Conservation (phyloP, 2,797 vertebrate genomes). For the Iguana delicatissima region DNA sequence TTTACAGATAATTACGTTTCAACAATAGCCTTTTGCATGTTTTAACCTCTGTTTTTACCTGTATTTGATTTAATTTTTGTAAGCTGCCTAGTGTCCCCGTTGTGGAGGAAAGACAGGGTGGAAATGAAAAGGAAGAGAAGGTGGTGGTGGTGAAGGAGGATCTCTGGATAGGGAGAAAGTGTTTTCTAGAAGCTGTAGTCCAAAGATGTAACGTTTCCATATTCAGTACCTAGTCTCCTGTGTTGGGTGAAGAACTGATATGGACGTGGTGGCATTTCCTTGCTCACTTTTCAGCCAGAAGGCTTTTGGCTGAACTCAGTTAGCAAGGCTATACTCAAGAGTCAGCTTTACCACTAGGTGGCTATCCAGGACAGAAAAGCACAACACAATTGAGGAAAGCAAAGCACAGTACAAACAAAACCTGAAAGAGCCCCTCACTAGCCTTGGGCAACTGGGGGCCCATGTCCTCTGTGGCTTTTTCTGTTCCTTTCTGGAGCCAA, state of each 20-base stretch:
- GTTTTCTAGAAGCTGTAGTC: neutral
- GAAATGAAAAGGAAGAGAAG: too few species aligned
- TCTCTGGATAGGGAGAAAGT: too few species aligned
- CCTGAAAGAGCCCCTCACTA: neutral
- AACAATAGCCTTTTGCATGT: too few species aligned
- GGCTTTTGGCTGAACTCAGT: neutral
- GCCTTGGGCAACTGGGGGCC: accelerated
- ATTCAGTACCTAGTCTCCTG: neutral
- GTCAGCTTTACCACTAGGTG: conserved; percentile 17
- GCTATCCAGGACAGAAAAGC: conserved; percentile 13
- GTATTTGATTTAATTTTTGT: too few species aligned
- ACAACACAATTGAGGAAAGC: neutral
- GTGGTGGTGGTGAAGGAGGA: too few species aligned
- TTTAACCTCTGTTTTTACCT: too few species aligned
- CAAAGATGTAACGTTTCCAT: neutral
- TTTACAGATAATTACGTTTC: too few species aligned
- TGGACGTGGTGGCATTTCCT: neutral
- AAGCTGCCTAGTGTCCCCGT: too few species aligned
- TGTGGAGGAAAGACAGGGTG: too few species aligned
- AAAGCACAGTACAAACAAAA: neutral
- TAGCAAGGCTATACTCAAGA: neutral
- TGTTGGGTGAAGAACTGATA: neutral
- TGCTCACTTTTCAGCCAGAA: neutral
- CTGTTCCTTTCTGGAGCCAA: neutral
- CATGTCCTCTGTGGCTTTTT: neutral